Percentiles rank a stretch among this genome's conserved stretches.
Conservation (phyloP, 2,797 vertebrate species). For the Heterohyrax brucei region DNA sequence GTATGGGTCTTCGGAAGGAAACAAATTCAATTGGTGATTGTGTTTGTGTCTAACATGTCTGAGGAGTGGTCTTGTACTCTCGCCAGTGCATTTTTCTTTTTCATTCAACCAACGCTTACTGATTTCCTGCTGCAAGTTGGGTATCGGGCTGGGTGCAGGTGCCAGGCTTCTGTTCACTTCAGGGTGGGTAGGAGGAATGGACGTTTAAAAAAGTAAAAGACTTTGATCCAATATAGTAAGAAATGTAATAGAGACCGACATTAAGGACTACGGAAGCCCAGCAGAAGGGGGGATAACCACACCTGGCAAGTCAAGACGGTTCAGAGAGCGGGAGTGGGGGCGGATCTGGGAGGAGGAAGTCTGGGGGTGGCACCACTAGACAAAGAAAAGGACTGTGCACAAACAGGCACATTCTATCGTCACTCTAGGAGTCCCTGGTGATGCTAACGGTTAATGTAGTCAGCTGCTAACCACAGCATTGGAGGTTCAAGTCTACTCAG, state of each 20-base stretch:
- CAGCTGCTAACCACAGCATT: background rate
- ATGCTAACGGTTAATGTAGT: background rate
- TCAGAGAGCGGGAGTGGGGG: background rate
- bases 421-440: background rate
- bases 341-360: too few species aligned
- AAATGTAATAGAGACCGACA: background rate
- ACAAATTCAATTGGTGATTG: conserved; percentile 77
- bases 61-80: conserved; percentile 65
- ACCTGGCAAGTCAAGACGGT: background rate
- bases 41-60: conserved; percentile 58
- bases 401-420: background rate
- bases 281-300: background rate
- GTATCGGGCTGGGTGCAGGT: background rate
- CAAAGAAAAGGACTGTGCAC: background rate
- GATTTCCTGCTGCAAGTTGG: conserved; percentile 58
- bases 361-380: background rate
- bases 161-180: background rate
- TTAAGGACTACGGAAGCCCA: background rate
- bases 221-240: background rate
- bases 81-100: conserved; percentile 56
- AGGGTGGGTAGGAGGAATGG: background rate
- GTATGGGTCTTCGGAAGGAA: conserved; percentile 86
- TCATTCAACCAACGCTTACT: conserved; percentile 70
- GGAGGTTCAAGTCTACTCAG: background rate
- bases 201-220: conserved; percentile 4